Percentiles rank a stretch among this genome's conserved stretches.
phyloP scores from a whole-genome alignment of 30 jellyfish, hydroid and myxozoan genomes.

The Hydractinia echinata region DNA sequence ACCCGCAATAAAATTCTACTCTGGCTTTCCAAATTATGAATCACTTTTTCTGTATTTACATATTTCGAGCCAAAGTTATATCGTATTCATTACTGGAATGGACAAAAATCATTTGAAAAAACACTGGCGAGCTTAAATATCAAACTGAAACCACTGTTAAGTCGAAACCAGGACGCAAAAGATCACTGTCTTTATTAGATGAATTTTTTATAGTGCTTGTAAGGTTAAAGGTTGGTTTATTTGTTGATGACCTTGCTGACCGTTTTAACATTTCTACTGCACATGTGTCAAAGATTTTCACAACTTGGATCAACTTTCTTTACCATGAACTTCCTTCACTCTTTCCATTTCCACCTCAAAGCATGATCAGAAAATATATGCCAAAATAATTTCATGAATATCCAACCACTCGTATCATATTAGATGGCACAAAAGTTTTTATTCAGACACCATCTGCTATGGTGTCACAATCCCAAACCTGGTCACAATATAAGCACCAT shows the following conservation, averaged over 20 bases:
- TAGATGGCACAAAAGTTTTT: no score
- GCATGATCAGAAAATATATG: conserved; percentile 22
- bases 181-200: background rate
- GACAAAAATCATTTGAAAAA: no score
- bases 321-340: conserved; percentile 41
- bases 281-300: conserved; percentile 47
- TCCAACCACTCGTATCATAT: no score
- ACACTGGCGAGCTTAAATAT: no score
- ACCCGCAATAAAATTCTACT: no score
- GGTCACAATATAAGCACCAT: background rate
- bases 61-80: no score
- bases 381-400: conserved; percentile 13
- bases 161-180: no score
- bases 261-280: conserved; percentile 41
- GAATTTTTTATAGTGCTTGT: conserved; percentile 23
- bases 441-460: background rate
- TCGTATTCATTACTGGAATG: no score
- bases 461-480: conserved; percentile 21
- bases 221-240: conserved; percentile 50
- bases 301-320: conserved; percentile 52
- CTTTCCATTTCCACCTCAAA: conserved; percentile 53
- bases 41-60: no score
- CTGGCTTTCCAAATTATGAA: no score
- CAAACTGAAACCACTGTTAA: no score
- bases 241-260: conserved; percentile 56